Evolutionary conservation across 2,797 vertebrate genomes (phyloP).

Genomic region (Myiotriccus ornatus): DNA sequence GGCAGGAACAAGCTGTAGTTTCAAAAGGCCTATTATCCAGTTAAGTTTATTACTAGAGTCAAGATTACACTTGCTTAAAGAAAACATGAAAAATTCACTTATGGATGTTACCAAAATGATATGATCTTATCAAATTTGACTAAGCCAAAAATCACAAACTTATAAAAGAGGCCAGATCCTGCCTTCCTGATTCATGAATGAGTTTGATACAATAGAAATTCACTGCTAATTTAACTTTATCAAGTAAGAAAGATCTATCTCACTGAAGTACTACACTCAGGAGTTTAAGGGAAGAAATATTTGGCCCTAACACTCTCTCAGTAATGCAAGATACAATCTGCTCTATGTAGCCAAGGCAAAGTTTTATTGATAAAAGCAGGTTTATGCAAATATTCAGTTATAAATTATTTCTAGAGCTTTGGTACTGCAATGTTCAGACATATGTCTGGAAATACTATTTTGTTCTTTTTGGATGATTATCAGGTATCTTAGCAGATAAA

Average conservation of each 20-base stretch:
- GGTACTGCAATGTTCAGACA: neutral
- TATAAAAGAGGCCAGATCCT: neutral
- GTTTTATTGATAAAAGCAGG: neutral
- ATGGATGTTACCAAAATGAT: neutral
- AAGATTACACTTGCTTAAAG: neutral
- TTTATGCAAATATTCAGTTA: neutral
- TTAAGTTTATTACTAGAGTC: neutral
- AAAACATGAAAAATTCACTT: neutral
- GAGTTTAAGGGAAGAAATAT: neutral
- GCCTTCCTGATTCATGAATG: neutral
- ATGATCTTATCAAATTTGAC: neutral
- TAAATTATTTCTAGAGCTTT: neutral
- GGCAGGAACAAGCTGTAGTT: neutral
- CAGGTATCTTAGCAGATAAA: conserved; percentile 37
- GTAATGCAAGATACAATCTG: neutral
- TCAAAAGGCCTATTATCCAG: neutral
- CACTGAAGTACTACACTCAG: neutral
- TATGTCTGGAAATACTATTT: conserved; percentile 25
- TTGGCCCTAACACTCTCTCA: neutral
- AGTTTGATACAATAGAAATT: neutral
- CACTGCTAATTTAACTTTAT: neutral
- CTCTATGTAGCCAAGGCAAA: neutral
- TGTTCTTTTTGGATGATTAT: conserved; percentile 15
- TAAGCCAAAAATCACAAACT: neutral
- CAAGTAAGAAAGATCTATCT: neutral